These are phyloP conservation scores for Notiomystis cincta DNA, from an alignment of 2,113 vertebrate genomes.

Conservation along the genomic window DNA sequence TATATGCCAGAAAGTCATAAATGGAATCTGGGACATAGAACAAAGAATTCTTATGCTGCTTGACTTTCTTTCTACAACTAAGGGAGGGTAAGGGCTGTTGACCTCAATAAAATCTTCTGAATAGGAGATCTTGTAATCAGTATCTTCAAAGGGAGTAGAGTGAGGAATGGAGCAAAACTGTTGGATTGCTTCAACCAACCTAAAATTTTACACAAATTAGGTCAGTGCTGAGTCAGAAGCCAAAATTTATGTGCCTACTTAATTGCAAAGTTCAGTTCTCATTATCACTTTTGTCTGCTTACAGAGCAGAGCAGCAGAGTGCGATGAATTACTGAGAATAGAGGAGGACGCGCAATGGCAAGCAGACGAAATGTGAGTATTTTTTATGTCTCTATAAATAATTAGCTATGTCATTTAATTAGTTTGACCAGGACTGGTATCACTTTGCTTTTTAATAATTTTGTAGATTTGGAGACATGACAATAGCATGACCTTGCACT, in stretches of 20 bases:
- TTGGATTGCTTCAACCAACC: not conserved
- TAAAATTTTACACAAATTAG: not conserved
- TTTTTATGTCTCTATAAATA: not conserved
- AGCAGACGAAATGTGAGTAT: slow-evolving; percentile 77
- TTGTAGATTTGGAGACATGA: not conserved
- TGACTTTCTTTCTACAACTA: not conserved
- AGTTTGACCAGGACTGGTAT: not conserved
- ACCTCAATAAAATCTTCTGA: slow-evolving; percentile 34
- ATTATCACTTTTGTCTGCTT: not conserved
- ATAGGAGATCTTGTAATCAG: not conserved
- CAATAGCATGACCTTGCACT: not conserved
- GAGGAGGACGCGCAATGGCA: slow-evolving; percentile 88
- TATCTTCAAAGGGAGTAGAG: not conserved
- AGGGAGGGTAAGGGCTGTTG: not conserved
- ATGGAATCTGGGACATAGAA: not conserved
- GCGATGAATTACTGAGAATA: slow-evolving; percentile 90
- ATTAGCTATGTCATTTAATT: not conserved
- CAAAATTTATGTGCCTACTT: not conserved
- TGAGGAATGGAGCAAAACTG: not conserved
- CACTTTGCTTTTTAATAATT: not conserved
- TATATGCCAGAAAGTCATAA: not conserved
- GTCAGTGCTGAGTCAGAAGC: not conserved
- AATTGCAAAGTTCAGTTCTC: not conserved
- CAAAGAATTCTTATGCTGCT: not conserved
- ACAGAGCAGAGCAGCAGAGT: slow-evolving; percentile 81